Evolutionary conservation across 2,888 invertebrate species (phyloP), one percentile per base, ranked within the genome.

Genomic region (Leptinotarsa peninsularis): DNA sequence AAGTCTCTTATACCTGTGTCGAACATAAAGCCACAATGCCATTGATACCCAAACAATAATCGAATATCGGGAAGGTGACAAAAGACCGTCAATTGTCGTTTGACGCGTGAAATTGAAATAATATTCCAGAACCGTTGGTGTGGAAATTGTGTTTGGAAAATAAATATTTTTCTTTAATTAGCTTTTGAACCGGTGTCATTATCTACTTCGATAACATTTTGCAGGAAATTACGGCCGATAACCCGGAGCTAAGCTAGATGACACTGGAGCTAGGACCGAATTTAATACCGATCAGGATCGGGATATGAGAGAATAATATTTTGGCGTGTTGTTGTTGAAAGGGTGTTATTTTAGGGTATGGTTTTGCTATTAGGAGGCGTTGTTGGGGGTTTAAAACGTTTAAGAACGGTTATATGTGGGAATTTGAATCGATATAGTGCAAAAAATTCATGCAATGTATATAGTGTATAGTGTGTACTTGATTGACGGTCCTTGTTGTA

Each of bases 91-190:
- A 76, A 84, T 84, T 83, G 81, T 82, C 79, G 81, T 78, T 81
- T 83, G 83, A 83, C 82, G 82, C 82, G 81, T 83, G 81, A 82
- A 84, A 83, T 77, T 74, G 77, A 76, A 73, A 70, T 70, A 60
- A 70, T 66, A 71, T 74, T 73, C 67, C 56, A 63, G 58, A 80
- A 81, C 80, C 80, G 79, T 78, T 75, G 75, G 68, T 66, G 77
- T 77, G 79, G 80, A 85, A 84, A 83, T 82, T 83, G 77, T 84
- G 82, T 83, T 84, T 84, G 76, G 81, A 85, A 84, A 84, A 83
- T 84, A 85, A 85, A 86, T 86, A 85, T 86, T 86, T 84, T 86
- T 84, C 83, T 86, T 86, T 85, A 85, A 86, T 86, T 84, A 85
- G 79, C 74, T 78, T 77, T 74, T 49, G 74, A 74, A 75, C 75